Conservation (phyloP, 1,140 invertebrate species). For the Solenopsis invicta region DNA sequence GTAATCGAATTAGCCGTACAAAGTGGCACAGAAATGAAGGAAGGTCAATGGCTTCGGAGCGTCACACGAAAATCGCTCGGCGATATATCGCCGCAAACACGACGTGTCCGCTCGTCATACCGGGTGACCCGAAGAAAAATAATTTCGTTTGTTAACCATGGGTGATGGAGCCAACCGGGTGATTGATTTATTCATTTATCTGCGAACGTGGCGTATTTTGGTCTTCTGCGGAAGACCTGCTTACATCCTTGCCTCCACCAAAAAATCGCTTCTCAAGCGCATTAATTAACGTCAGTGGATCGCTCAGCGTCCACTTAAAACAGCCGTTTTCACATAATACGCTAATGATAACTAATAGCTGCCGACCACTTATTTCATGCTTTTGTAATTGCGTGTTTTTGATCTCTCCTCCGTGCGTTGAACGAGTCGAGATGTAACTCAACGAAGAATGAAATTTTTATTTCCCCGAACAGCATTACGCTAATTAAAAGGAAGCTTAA, state of each 20-base stretch:
- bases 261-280: slow-evolving; percentile 15
- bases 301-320: neutral
- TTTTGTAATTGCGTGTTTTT: slow-evolving; percentile 21
- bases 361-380: neutral
- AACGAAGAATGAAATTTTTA: neutral
- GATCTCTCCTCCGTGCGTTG: neutral
- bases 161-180: too few relatives aligned
- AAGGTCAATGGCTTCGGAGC: slow-evolving; percentile 37
- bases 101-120: neutral
- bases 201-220: neutral
- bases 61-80: slow-evolving; percentile 38
- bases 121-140: neutral
- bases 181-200: neutral
- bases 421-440: neutral
- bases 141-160: neutral
- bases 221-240: too few relatives aligned
- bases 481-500: neutral
- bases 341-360: slow-evolving; percentile 10
- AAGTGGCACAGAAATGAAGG: slow-evolving; percentile 22
- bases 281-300: neutral
- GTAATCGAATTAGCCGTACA: slow-evolving; percentile 38
- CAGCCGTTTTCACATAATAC: neutral
- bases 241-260: neutral
- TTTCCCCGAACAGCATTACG: neutral
- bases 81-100: neutral